Percentiles rank a stretch among this genome's conserved stretches.
Conservation (phyloP, 2,797 vertebrate species). For the Taeniopygia guttata region DNA sequence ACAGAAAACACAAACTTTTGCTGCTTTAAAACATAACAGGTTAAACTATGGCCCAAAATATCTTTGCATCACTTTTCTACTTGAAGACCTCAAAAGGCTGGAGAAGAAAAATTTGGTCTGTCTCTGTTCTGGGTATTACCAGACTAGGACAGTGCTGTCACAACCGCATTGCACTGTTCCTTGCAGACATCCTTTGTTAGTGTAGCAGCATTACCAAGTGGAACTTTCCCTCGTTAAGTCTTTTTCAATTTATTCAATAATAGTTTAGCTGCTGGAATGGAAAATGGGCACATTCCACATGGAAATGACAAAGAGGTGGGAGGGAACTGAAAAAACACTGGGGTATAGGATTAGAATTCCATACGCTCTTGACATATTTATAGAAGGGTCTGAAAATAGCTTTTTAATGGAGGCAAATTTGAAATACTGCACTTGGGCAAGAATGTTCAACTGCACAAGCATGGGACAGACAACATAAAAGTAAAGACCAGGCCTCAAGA, state of each 20-base stretch:
- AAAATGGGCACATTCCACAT: conserved; percentile 1
- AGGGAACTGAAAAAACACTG: background rate
- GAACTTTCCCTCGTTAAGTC: background rate
- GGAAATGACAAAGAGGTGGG: background rate
- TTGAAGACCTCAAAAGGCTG: background rate
- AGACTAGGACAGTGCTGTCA: background rate
- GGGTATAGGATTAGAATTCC: background rate
- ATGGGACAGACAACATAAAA: background rate
- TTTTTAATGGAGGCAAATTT: background rate
- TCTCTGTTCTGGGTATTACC: background rate
- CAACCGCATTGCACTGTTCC: background rate
- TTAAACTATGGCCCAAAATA: background rate
- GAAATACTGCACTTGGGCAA: background rate
- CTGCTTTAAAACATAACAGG: background rate
- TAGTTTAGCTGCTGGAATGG: background rate
- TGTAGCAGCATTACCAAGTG: background rate
- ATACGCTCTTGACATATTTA: background rate
- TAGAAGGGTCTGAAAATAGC: background rate
- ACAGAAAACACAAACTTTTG: background rate
- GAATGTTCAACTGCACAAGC: background rate
- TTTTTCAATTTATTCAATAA: background rate
- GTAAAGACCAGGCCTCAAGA: background rate
- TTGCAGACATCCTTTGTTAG: background rate
- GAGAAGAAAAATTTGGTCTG: background rate
- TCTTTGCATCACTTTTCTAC: background rate